phyloP scores from a whole-genome alignment of 2,888 invertebrate species.

The Smittia sp. region DNA sequence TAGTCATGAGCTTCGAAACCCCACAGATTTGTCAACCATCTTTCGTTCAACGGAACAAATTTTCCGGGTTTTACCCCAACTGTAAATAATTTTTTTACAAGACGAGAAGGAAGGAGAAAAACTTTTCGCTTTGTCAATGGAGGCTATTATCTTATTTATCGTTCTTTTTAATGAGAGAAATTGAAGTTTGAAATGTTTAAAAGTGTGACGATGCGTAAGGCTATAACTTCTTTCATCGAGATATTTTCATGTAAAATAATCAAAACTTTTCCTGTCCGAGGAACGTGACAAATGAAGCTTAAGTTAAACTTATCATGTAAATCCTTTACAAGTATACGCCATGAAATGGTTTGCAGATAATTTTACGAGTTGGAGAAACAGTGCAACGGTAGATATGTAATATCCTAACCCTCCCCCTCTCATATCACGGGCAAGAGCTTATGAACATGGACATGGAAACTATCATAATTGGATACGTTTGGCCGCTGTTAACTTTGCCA shows the following conservation, averaged over 20 bases:
- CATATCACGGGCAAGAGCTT: no score
- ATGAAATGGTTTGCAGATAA: background rate
- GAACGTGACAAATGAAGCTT: background rate
- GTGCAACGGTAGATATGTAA: no score
- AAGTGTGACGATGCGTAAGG: slow-evolving; percentile 8
- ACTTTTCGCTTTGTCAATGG: slow-evolving; percentile 9
- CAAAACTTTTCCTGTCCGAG: background rate
- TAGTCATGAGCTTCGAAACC: background rate
- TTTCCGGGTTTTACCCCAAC: background rate
- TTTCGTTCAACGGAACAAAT: background rate
- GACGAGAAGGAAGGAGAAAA: background rate
- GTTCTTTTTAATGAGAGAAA: slow-evolving; percentile 10
- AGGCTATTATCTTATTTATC: slow-evolving; percentile 32
- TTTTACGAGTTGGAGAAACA: no score
- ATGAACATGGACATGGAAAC: no score
- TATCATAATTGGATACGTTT: no score
- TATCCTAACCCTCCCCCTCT: no score
- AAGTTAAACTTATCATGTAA: background rate
- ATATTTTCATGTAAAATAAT: background rate
- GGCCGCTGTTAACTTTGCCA: no score
- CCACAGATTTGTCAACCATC: background rate
- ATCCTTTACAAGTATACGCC: background rate
- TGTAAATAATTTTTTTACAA: background rate
- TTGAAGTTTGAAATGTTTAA: slow-evolving; percentile 5
- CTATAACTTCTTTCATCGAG: background rate